Conservation (phyloP, 2,797 vertebrate genomes). For the Sphenopsis melanotis region DNA sequence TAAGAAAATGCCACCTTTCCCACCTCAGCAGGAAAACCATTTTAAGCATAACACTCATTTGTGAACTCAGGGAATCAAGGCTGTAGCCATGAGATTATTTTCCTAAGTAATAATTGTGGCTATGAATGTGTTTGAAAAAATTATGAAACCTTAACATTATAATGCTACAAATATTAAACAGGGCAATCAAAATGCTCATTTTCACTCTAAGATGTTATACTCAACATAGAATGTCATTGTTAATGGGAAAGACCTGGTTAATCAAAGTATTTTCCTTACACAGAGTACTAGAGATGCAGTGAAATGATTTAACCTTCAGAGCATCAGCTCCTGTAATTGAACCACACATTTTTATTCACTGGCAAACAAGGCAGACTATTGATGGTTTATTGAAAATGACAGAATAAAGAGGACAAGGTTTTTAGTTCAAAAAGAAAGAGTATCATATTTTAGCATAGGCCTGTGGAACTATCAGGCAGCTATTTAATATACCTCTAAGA, state of each 20-base stretch:
- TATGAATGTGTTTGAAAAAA: neutral
- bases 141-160: neutral
- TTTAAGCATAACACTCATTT: neutral
- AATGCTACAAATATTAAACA: slow-evolving; percentile 1
- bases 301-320: slow-evolving; percentile 63
- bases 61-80: neutral
- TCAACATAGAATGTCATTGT: neutral
- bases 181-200: slow-evolving; percentile 10
- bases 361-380: neutral
- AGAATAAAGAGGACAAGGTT: neutral
- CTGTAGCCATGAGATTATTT: neutral
- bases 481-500: neutral
- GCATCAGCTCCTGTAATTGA: slow-evolving; percentile 46
- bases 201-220: slow-evolving; percentile 8
- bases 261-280: slow-evolving; percentile 54
- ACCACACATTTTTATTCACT: slow-evolving; percentile 41
- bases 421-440: neutral
- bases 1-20: neutral
- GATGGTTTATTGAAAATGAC: slow-evolving; percentile 24
- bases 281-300: neutral
- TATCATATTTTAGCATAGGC: neutral
- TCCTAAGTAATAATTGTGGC: neutral
- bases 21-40: neutral
- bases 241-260: slow-evolving; percentile 48
- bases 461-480: neutral